Evolutionary conservation across 2,797 vertebrate genomes (phyloP), one percentile per base, ranked within the genome.

Genomic region (Benthosema pterotum): DNA sequence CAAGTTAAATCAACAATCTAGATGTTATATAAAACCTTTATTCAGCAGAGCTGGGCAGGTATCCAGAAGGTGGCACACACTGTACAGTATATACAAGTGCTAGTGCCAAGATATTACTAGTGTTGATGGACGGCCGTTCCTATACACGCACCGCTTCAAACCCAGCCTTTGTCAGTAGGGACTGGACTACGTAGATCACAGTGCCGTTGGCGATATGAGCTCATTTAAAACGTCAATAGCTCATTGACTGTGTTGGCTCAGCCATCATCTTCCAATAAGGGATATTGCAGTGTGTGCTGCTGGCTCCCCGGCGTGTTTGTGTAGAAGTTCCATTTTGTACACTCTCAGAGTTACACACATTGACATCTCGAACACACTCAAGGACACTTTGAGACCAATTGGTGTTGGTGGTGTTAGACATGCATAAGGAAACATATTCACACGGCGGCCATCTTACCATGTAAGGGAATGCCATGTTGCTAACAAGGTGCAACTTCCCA

Each of bases 111-210:
- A 32, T 32, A 8, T 8, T 32, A 32, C 25, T 28, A 28, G 3
- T 46, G 76, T 72, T 86, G 87, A 88, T 87, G 72, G 80, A 89
- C 87, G 76, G 73, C 48, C 55, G 12, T 48, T 8, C 55, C 65
- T 45, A 5, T 38, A 66, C 76, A 72, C 66, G 72, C 75, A 83
- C 15, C 66, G 67, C 71, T 67, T 42, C 43, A 50, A 56, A 71
- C 59, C 52, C 52, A 67, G 49, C 71, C 63, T 43, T 57, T 53
- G 51, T 68, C 52, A 67, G 42, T 52, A 46, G 69, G 57, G 70
- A 38, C 77, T 75, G 62, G 60, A 58, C 61, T 15, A 45, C 48
- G 56, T 60, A 61, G 65, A 76, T 76, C 79, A 72, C 42, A 68
- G 49, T 38, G 47, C 56, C 32, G 38, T 67, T 42, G 14, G 19